phyloP scores from a whole-genome alignment of 2,113 vertebrate genomes.

The Myiagra hebetior region DNA sequence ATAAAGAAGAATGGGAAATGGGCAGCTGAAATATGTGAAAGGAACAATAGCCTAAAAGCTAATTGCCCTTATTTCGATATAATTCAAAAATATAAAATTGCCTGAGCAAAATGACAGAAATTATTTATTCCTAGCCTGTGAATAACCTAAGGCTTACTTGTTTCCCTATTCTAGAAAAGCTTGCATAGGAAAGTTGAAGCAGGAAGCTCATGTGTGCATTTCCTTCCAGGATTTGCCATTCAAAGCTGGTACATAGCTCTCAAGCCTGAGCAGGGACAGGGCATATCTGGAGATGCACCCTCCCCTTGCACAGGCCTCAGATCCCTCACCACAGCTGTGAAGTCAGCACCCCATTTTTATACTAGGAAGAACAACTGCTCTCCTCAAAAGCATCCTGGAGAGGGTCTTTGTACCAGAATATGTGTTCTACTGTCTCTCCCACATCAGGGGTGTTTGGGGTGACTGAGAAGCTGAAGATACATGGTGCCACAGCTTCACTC shows the following conservation, averaged over 20 bases:
- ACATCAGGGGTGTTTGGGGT: not conserved
- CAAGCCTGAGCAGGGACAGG: not conserved
- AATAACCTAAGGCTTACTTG: not conserved
- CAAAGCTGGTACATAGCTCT: not conserved
- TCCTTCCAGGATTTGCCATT: not conserved
- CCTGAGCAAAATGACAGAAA: not conserved
- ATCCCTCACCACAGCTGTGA: not conserved
- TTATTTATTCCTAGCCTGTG: not conserved
- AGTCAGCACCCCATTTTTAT: not conserved
- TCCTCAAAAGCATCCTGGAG: not conserved
- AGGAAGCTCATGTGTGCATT: not conserved
- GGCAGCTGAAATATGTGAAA: not conserved
- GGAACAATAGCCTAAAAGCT: not conserved
- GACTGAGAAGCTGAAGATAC: not conserved
- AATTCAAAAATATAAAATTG: constrained; percentile 10
- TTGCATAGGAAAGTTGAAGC: not conserved
- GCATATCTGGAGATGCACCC: not conserved
- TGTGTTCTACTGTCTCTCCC: not conserved
- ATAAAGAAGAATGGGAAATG: not conserved
- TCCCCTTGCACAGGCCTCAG: not conserved
- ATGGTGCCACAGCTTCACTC: not conserved
- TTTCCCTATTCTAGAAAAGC: not conserved
- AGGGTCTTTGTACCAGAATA: not conserved
- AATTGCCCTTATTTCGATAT: constrained; percentile 12
- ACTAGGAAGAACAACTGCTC: not conserved